Evolutionary conservation across 2,113 vertebrate genomes (phyloP).

Genomic region (Xiphias gladius): DNA sequence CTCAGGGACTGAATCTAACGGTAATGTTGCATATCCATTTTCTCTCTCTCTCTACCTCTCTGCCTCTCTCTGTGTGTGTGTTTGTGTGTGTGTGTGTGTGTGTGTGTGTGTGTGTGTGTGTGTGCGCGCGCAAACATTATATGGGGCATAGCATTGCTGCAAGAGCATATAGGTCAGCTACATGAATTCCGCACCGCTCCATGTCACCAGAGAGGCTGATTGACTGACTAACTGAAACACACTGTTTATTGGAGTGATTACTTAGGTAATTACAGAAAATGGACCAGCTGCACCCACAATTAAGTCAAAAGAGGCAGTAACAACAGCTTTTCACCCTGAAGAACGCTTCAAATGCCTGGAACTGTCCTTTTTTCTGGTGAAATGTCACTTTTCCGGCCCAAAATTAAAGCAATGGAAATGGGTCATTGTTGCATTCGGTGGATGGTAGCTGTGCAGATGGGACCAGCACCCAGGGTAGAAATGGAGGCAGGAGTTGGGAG

Average conservation of each 20-base stretch:
- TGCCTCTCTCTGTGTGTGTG: neutral
- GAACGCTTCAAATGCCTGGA: neutral
- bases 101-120: slow-evolving; percentile 2
- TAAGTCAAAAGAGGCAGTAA: neutral
- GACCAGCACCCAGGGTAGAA: slow-evolving; percentile 30
- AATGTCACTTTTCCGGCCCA: slow-evolving; percentile 43
- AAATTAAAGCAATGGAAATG: slow-evolving; percentile 67
- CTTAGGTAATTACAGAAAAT: neutral
- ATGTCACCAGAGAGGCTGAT: neutral
- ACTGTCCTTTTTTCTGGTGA: slow-evolving; percentile 1
- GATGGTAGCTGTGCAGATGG: slow-evolving; percentile 47
- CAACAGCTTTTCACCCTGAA: neutral
- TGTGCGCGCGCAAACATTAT: neutral
- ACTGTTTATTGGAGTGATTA: neutral
- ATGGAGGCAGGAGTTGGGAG: slow-evolving; percentile 13
- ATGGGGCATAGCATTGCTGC: neutral
- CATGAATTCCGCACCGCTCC: slow-evolving; percentile 10
- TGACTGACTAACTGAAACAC: slow-evolving; percentile 12
- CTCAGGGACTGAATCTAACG: slow-evolving; percentile 13
- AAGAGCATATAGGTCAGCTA: slow-evolving; percentile 41
- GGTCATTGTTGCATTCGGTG: slow-evolving; percentile 57
- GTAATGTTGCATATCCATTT: neutral
- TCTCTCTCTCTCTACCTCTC: neutral
- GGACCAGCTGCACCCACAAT: neutral
- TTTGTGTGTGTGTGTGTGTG: slow-evolving; percentile 6